These are phyloP conservation scores for Miichthys miiuy DNA, from an alignment of 2,797 vertebrate species.

Conservation along the genomic window DNA sequence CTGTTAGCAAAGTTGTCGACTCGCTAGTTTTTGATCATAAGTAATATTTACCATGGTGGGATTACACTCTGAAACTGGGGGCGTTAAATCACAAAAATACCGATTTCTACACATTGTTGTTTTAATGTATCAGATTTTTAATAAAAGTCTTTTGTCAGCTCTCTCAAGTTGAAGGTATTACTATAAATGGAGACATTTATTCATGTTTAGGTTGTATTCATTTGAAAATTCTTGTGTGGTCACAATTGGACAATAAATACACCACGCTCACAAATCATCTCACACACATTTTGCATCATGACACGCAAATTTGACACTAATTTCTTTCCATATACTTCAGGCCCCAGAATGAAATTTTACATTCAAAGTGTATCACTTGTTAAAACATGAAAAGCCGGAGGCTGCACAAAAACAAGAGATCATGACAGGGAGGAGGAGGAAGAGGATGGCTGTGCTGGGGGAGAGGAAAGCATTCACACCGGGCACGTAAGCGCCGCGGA, in stretches of 20 bases:
- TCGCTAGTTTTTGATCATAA: too few relatives aligned
- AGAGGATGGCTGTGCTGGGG: neutral
- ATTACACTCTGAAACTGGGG: too few relatives aligned
- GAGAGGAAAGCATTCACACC: neutral
- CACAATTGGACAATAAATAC: neutral
- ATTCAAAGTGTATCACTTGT: conserved; percentile 32
- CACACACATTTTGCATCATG: neutral
- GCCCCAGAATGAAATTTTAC: neutral
- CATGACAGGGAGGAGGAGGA: conserved; percentile 14
- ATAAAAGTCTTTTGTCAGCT: neutral
- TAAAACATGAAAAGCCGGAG: conserved; percentile 31
- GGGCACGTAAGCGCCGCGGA: too few relatives aligned
- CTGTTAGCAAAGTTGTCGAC: too few relatives aligned
- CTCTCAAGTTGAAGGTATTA: neutral
- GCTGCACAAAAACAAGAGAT: conserved; percentile 11
- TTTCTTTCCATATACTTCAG: neutral
- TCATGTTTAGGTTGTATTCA: neutral
- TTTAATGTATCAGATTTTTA: too few relatives aligned
- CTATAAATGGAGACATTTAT: neutral
- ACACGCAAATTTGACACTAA: neutral
- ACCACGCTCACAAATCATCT: neutral
- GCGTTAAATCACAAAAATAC: too few relatives aligned
- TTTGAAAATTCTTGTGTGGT: neutral
- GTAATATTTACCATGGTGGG: too few relatives aligned
- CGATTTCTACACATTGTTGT: too few relatives aligned